A percentile compares a stretch with the other conserved stretches of the same genome.
Evolutionary conservation across 2,113 vertebrate species (phyloP).

Genomic region (Tiliqua scincoides): DNA sequence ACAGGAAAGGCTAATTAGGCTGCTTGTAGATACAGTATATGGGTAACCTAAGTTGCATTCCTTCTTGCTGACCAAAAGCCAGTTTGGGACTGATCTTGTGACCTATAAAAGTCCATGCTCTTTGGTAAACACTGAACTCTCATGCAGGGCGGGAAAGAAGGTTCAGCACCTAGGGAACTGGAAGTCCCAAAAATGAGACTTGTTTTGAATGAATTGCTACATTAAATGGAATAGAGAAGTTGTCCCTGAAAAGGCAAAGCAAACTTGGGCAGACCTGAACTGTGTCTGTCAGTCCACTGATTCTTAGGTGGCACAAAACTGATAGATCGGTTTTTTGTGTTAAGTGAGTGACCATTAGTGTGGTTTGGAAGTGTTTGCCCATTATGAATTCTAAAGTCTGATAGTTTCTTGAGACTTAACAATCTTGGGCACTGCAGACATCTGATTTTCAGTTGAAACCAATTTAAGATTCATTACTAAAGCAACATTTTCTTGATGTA

Average conservation of each 20-base stretch:
- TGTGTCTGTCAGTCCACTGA: not conserved
- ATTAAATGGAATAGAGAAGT: too few relatives aligned
- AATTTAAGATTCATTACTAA: not conserved
- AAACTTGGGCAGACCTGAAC: not conserved
- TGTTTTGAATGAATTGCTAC: too few relatives aligned
- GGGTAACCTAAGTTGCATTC: not conserved
- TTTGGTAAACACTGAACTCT: not conserved
- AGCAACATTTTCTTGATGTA: not conserved
- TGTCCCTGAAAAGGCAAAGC: too few relatives aligned
- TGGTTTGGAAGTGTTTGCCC: not conserved
- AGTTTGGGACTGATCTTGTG: not conserved
- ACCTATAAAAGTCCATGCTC: not conserved
- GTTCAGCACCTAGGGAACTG: too few relatives aligned
- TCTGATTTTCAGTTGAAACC: not conserved
- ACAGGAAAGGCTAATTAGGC: not conserved
- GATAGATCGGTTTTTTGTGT: not conserved
- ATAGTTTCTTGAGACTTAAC: not conserved
- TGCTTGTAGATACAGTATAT: not conserved
- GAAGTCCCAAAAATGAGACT: too few relatives aligned
- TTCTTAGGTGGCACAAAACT: not conserved
- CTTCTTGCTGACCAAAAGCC: not conserved
- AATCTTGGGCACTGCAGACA: not conserved
- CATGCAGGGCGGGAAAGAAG: too few relatives aligned
- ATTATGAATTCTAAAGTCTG: not conserved
- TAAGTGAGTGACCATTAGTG: not conserved